These are phyloP conservation scores for Drosophila parvula DNA, from an alignment of 1,140 invertebrate species.

Conservation along the genomic window DNA sequence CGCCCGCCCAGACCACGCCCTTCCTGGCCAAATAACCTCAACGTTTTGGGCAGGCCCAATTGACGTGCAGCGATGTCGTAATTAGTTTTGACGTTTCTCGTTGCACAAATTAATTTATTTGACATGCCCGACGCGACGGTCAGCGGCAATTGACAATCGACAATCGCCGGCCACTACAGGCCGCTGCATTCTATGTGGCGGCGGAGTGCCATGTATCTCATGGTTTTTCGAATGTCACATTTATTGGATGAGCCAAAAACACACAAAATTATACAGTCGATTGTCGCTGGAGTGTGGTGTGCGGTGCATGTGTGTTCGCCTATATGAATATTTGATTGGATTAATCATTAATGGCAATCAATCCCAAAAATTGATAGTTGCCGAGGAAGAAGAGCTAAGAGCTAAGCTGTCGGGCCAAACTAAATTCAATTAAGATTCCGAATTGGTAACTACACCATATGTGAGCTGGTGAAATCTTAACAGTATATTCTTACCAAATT, in stretches of 20 bases:
- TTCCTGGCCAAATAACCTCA: conserved; percentile 32
- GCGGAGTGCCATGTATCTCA: conserved; percentile 30
- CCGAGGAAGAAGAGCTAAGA: background rate
- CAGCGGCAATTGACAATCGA: conserved; percentile 69
- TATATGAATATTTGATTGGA: conserved; percentile 30
- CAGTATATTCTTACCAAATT: no score
- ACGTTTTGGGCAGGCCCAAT: conserved; percentile 49
- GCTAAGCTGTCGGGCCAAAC: background rate
- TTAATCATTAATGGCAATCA: conserved; percentile 57
- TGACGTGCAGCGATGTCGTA: conserved; percentile 72
- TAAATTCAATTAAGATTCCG: conserved; percentile 11
- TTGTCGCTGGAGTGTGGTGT: background rate
- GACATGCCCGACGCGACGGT: conserved; percentile 73
- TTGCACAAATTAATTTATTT: conserved; percentile 84
- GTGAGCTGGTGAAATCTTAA: no score
- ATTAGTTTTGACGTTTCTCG: conserved; percentile 83
- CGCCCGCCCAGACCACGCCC: conserved; percentile 5
- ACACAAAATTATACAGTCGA: conserved; percentile 23
- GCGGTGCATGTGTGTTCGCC: background rate
- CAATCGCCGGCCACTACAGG: conserved; percentile 42
- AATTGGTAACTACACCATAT: background rate
- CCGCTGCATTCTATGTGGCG: background rate
- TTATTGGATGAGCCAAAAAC: conserved; percentile 66
- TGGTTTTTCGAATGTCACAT: conserved; percentile 70
- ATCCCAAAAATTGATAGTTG: conserved; percentile 44